Evolutionary conservation across 2,888 invertebrate genomes (phyloP).

Genomic region (Dysmachus trigonus): DNA sequence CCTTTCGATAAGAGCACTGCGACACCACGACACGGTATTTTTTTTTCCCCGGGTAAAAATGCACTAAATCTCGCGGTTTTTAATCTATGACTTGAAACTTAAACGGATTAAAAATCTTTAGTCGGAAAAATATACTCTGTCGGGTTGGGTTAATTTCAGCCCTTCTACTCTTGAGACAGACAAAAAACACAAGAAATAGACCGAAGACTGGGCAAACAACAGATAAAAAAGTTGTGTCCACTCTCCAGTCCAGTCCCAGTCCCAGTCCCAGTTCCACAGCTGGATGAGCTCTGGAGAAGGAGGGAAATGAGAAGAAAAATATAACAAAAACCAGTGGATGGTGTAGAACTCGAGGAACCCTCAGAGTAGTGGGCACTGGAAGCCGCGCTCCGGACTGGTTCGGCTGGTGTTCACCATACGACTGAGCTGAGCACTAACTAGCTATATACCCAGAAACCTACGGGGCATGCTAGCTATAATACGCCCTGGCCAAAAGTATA

Average conservation of each 20-base stretch:
- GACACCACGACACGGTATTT: background rate
- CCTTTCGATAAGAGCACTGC: background rate
- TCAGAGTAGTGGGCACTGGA: background rate
- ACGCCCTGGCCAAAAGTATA: constrained; percentile 42
- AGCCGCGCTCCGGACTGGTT: constrained; percentile 29
- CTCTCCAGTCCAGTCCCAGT: background rate
- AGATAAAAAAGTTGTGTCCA: background rate
- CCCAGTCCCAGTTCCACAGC: background rate
- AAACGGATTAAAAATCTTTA: background rate
- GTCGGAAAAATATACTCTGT: background rate
- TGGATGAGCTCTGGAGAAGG: background rate
- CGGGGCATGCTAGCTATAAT: background rate
- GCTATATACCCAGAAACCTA: constrained; percentile 31
- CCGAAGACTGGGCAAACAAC: background rate
- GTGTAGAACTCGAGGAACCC: background rate
- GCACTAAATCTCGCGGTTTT: background rate
- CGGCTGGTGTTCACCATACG: constrained; percentile 40
- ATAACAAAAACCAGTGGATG: background rate
- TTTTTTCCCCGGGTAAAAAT: background rate
- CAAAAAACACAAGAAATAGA: background rate
- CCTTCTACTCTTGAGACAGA: background rate
- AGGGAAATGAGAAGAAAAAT: background rate
- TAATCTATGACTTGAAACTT: constrained; percentile 7
- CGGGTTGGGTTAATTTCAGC: background rate
- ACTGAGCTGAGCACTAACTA: constrained; percentile 39